These are phyloP conservation scores for Galaxias olidus DNA, from an alignment of 2,797 vertebrate genomes.

Conservation along the genomic window DNA sequence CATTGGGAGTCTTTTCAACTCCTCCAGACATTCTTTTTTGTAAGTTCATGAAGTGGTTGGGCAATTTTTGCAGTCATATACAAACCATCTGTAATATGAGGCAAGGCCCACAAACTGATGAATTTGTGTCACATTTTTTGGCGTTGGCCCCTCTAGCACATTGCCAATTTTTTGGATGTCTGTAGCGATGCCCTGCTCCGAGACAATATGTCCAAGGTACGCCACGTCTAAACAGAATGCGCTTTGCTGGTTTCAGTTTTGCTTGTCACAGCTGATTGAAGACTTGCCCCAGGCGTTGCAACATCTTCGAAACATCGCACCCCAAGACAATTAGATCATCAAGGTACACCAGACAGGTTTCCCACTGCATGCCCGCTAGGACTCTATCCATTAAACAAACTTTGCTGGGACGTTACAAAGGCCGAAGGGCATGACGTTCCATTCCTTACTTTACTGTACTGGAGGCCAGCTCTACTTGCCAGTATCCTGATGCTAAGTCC, in stretches of 20 bases:
- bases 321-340: slow-evolving; percentile 5
- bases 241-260: slow-evolving; percentile 20
- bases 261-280: slow-evolving; percentile 11
- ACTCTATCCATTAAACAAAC: slow-evolving; percentile 8
- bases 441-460: background rate
- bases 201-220: slow-evolving; percentile 12
- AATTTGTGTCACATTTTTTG: slow-evolving; percentile 7
- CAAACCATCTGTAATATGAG: slow-evolving; percentile 29
- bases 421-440: slow-evolving; percentile 33
- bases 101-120: slow-evolving; percentile 22
- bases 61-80: slow-evolving; percentile 23
- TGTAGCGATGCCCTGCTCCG: slow-evolving; percentile 4
- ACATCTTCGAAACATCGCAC: slow-evolving; percentile 2
- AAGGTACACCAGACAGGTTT: slow-evolving; percentile 6
- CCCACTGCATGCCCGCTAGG: slow-evolving; percentile 2
- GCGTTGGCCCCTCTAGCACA: slow-evolving; percentile 4
- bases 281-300: background rate
- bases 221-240: slow-evolving; percentile 19
- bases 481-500: slow-evolving; percentile 22
- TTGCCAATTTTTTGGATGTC: slow-evolving; percentile 19
- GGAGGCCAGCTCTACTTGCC: slow-evolving; percentile 17
- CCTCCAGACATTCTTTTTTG: slow-evolving; percentile 27
- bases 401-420: slow-evolving; percentile 3
- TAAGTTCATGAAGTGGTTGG: slow-evolving; percentile 18
- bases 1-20: too few relatives aligned